Evolutionary conservation across 1,140 invertebrate genomes (phyloP).

Genomic region (Archegozetes longisetosus): DNA sequence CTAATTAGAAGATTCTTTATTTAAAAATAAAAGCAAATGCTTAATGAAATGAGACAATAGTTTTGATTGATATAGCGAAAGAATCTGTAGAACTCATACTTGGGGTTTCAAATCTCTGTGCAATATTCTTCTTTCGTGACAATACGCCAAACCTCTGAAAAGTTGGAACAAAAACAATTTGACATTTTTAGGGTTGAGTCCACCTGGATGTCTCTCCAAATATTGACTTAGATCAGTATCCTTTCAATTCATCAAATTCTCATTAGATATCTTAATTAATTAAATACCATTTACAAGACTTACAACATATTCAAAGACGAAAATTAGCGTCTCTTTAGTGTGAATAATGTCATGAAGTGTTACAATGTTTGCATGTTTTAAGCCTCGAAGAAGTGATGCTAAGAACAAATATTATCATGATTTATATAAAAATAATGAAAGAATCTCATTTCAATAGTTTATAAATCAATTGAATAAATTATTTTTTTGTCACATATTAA

Average conservation of each 20-base stretch:
- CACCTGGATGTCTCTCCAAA: constrained; percentile 49
- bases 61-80: neutral
- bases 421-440: neutral
- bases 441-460: no score
- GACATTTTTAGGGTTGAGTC: constrained; percentile 47
- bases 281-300: no score
- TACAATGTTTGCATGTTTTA: constrained; percentile 41
- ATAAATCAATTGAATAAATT: neutral
- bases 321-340: constrained; percentile 46
- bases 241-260: constrained; percentile 2
- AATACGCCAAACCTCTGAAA: constrained; percentile 47
- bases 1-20: constrained; percentile 37
- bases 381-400: constrained; percentile 34
- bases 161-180: constrained; percentile 54
- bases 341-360: constrained; percentile 55
- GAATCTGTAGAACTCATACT: constrained; percentile 33
- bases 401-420: no score
- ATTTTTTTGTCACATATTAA: neutral
- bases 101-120: constrained; percentile 55
- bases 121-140: constrained; percentile 45
- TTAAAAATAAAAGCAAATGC: no score
- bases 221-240: constrained; percentile 44
- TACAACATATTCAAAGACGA: constrained; percentile 52
- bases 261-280: no score
- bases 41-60: no score